A percentile compares a stretch with the other conserved stretches of the same genome.
Evolutionary conservation across 2,797 vertebrate genomes (phyloP).

Genomic region (Argyrosomus regius): DNA sequence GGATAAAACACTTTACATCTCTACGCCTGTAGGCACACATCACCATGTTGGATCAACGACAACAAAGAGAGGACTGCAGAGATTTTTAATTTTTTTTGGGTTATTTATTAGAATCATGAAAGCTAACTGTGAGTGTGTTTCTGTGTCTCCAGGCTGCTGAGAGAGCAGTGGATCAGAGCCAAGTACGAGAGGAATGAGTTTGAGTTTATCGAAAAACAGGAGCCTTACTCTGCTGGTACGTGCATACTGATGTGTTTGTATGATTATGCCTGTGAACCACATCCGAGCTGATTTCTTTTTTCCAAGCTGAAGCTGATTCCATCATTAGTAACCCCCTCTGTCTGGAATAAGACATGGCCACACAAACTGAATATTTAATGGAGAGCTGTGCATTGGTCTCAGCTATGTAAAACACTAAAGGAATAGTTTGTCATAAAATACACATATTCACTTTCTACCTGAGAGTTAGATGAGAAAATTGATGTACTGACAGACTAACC

Average conservation of each 20-base stretch:
- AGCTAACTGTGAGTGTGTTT: conserved; percentile 29
- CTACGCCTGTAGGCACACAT: too few species aligned
- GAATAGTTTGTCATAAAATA: background rate
- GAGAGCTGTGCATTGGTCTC: background rate
- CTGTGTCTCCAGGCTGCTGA: conserved; percentile 87
- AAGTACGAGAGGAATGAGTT: conserved; percentile 95
- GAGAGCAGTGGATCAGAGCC: conserved; percentile 96
- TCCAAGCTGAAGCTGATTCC: background rate
- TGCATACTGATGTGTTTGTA: background rate
- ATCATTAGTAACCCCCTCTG: background rate
- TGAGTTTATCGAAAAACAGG: conserved; percentile 91
- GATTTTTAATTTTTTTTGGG: too few species aligned
- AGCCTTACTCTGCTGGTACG: conserved; percentile 94
- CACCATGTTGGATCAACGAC: too few species aligned
- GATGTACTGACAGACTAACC: too few species aligned
- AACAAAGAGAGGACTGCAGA: too few species aligned
- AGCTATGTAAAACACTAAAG: background rate
- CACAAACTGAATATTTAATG: background rate
- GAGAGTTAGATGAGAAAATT: too few species aligned
- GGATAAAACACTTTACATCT: too few species aligned
- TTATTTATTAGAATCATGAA: conserved; percentile 3
- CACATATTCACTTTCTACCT: too few species aligned
- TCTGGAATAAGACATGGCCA: background rate
- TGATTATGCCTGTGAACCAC: background rate
- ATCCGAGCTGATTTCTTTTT: background rate